Percentiles rank a stretch among this genome's conserved stretches.
These are phyloP conservation scores for Polymixis flavicincta DNA, from an alignment of 2,888 invertebrate genomes.

Conservation along the genomic window DNA sequence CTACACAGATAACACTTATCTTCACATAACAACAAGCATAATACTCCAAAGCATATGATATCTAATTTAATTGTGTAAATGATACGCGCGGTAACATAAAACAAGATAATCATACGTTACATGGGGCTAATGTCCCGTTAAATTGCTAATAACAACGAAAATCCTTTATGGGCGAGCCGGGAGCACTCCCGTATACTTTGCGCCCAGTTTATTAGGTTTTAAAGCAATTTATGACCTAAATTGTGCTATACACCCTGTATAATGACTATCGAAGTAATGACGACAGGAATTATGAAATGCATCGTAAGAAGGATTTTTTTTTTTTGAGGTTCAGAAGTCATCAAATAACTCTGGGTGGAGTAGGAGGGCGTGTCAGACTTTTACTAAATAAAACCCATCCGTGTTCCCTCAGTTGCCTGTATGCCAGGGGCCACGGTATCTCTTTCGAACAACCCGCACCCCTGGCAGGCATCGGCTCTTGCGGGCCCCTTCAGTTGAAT, in stretches of 20 bases:
- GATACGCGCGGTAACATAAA: conserved; percentile 52
- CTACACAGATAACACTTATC: conserved; percentile 21
- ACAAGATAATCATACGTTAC: conserved; percentile 55
- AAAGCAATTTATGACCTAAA: conserved; percentile 75
- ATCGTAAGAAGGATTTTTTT: conserved; percentile 13
- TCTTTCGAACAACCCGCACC: too few relatives aligned
- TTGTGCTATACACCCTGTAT: conserved; percentile 56
- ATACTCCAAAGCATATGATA: conserved; percentile 30
- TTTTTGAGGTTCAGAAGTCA: too few relatives aligned
- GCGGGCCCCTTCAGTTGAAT: too few relatives aligned
- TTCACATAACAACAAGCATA: conserved; percentile 8
- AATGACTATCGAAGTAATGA: conserved; percentile 43
- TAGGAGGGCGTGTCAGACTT: too few relatives aligned
- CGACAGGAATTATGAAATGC: conserved; percentile 15
- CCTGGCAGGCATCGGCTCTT: too few relatives aligned
- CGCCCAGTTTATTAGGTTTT: conserved; percentile 73
- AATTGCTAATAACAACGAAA: conserved; percentile 61
- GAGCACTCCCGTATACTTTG: conserved; percentile 44
- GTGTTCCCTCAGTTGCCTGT: too few relatives aligned
- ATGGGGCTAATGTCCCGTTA: conserved; percentile 48
- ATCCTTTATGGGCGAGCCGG: conserved; percentile 57
- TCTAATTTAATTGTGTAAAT: conserved; percentile 44
- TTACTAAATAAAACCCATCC: too few relatives aligned
- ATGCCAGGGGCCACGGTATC: too few relatives aligned
- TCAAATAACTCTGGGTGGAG: too few relatives aligned